Evolutionary conservation across 2,888 invertebrate species (phyloP).

Genomic region (Thumatha senex): DNA sequence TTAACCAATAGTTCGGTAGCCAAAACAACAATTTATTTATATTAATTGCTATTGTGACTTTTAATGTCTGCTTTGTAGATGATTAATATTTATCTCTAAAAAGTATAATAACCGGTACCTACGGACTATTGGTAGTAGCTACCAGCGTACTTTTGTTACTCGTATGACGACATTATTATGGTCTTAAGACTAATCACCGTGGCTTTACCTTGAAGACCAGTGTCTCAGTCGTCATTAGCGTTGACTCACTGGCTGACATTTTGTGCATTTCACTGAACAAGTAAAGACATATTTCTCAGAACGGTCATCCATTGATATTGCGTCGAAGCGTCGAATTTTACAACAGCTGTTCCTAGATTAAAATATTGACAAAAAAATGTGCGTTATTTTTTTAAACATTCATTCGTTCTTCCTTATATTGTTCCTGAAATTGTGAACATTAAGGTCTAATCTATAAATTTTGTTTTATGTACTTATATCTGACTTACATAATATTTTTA

Average conservation of each 20-base stretch:
- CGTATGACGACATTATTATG: constrained; percentile 34
- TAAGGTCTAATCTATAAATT: constrained; percentile 7
- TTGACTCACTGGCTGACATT: constrained; percentile 62
- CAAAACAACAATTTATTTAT: constrained; percentile 3
- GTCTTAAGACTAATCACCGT: constrained; percentile 48
- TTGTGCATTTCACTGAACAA: constrained; percentile 55
- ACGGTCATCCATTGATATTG: constrained; percentile 38
- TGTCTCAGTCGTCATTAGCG: constrained; percentile 57
- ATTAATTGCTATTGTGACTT: constrained; percentile 23
- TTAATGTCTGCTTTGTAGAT: constrained; percentile 21
- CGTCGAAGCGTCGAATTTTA: constrained; percentile 41
- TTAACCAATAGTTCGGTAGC: constrained; percentile 13
- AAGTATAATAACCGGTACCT: constrained; percentile 31
- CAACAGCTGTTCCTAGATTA: constrained; percentile 9
- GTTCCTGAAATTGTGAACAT: neutral
- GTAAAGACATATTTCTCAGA: constrained; percentile 62
- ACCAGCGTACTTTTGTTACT: constrained; percentile 28
- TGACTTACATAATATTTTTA: neutral
- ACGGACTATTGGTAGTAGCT: too few species aligned
- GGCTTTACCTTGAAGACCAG: constrained; percentile 61
- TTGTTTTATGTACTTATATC: neutral
- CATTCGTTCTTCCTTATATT: neutral
- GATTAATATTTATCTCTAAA: constrained; percentile 39
- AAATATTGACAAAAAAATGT: constrained; percentile 9
- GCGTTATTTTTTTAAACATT: constrained; percentile 2